A percentile compares a stretch with the other conserved stretches of the same genome.
phyloP scores from a whole-genome alignment of 1,140 invertebrate species.

The Camponotus pennsylvanicus region DNA sequence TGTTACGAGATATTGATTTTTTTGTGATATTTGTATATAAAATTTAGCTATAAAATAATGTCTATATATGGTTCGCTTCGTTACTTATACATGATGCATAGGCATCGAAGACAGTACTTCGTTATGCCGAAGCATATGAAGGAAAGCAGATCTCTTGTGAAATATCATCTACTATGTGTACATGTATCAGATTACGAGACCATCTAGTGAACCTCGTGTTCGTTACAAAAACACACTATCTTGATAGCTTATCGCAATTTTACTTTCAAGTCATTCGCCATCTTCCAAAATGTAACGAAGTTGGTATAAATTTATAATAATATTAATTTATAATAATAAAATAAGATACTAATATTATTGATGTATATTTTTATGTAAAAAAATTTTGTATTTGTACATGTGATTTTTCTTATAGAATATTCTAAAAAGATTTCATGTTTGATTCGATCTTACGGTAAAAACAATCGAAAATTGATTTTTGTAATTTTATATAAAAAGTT shows the following conservation, averaged over 20 bases:
- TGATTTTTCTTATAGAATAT: neutral
- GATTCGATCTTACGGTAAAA: neutral
- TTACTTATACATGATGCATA: slow-evolving; percentile 36
- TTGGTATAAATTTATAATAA: neutral
- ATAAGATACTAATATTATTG: neutral
- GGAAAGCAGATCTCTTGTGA: slow-evolving; percentile 51
- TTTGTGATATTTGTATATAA: neutral
- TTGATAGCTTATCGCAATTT: slow-evolving; percentile 13
- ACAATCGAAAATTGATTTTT: neutral
- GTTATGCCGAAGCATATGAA: slow-evolving; percentile 36
- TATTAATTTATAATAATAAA: neutral
- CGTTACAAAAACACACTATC: slow-evolving; percentile 63
- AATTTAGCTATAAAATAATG: slow-evolving; percentile 21
- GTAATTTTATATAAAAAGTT: neutral
- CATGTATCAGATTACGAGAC: slow-evolving; percentile 52
- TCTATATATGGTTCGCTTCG: neutral
- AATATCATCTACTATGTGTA: slow-evolving; percentile 56
- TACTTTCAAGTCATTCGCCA: slow-evolving; percentile 17
- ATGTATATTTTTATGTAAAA: neutral
- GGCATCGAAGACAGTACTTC: slow-evolving; percentile 37
- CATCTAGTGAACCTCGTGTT: slow-evolving; percentile 49
- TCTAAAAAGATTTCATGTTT: neutral
- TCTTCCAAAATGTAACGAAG: neutral
- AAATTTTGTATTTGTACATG: neutral
- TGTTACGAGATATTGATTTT: neutral